These are phyloP conservation scores for Pegea sp. DNA, from an alignment of 23 tunicate genomes.

Conservation along the genomic window DNA sequence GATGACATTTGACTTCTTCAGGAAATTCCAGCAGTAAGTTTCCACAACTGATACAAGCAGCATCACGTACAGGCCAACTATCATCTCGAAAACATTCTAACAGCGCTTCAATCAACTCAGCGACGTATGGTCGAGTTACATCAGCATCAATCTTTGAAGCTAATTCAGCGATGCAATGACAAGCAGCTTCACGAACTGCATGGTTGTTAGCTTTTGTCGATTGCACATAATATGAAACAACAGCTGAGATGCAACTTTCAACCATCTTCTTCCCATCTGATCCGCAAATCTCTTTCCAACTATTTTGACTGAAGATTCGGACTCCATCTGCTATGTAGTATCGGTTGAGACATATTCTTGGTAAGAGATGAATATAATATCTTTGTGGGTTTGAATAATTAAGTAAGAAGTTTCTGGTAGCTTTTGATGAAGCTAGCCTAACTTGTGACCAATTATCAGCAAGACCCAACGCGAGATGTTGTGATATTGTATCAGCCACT, in stretches of 20 bases:
- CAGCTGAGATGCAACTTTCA: conserved; percentile 40
- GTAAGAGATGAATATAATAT: conserved; percentile 31
- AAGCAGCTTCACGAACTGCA: conserved; percentile 96
- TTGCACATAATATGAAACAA: conserved; percentile 32
- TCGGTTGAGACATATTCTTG: conserved; percentile 62
- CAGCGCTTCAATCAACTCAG: conserved; percentile 19
- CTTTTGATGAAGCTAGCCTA: conserved; percentile 74
- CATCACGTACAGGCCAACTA: conserved; percentile 98
- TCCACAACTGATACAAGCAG: conserved; percentile 86
- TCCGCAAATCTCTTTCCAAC: conserved; percentile 39
- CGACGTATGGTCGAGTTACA: conserved; percentile 7
- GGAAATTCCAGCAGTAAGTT: conserved; percentile 47
- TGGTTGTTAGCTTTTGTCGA: conserved; percentile 84
- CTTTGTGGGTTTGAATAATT: conserved; percentile 4
- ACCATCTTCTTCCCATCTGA: conserved; percentile 59
- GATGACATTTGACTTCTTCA: conserved; percentile 9
- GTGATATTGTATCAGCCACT: conserved; percentile 3
- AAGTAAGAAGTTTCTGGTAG: conserved; percentile 38
- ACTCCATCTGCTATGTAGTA: conserved; percentile 93
- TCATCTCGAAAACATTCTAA: conserved; percentile 77
- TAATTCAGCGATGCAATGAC: conserved; percentile 90
- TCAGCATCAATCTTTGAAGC: conserved; percentile 27
- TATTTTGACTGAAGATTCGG: conserved; percentile 65
- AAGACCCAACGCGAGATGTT: conserved; percentile 39
- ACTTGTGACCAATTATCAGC: conserved; percentile 98